Evolutionary conservation across 2,113 vertebrate genomes (phyloP).

Genomic region (Phalacrocorax aristotelis): DNA sequence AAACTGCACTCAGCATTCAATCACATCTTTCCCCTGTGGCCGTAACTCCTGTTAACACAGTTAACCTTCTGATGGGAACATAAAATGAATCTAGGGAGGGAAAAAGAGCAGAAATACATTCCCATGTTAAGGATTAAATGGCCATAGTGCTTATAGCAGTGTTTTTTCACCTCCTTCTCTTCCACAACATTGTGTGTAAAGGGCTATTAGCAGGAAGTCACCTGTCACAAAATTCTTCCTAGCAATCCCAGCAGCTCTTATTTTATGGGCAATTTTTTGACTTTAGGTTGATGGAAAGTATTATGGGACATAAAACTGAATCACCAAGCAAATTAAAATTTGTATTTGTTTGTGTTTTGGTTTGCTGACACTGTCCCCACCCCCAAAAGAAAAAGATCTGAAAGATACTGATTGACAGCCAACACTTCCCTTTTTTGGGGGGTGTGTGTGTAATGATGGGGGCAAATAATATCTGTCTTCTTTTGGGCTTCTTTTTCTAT

Average conservation of each 20-base stretch:
- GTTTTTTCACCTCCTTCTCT: conserved; percentile 6
- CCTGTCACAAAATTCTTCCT: conserved; percentile 12
- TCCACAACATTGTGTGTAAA: not conserved
- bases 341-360: not conserved
- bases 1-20: conserved; percentile 65
- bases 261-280: not conserved
- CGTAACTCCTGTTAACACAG: conserved; percentile 67
- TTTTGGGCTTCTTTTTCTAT: not conserved
- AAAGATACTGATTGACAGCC: not conserved
- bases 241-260: not conserved
- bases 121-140: conserved; percentile 65
- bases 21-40: conserved; percentile 68
- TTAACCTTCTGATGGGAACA: conserved; percentile 69
- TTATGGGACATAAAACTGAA: not conserved
- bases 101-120: conserved; percentile 64
- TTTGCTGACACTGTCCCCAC: not conserved
- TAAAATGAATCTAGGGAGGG: conserved; percentile 50
- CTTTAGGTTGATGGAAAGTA: not conserved
- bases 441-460: no score
- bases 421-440: not conserved
- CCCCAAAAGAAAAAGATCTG: not conserved
- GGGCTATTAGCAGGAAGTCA: not conserved
- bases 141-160: conserved; percentile 19
- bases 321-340: not conserved
- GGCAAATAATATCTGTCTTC: not conserved